Percentiles rank a stretch among this genome's conserved stretches.
Evolutionary conservation across 2,797 vertebrate genomes (phyloP).

Genomic region (Xenentodon cancila): DNA sequence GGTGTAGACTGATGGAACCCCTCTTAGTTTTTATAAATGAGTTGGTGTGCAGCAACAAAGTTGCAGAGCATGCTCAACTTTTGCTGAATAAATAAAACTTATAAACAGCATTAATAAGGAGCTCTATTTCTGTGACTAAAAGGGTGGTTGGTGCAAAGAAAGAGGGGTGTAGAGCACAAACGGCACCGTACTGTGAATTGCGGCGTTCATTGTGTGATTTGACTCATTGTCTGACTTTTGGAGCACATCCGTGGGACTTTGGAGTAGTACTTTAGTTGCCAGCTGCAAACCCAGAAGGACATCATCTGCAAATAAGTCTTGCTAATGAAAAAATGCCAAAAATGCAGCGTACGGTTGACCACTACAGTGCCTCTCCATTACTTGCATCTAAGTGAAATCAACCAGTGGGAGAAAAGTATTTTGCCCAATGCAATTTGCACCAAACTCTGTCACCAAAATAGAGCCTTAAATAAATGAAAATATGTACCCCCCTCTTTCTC

Average conservation of each 20-base stretch:
- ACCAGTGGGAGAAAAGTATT: neutral
- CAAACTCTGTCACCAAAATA: slow-evolving; percentile 3
- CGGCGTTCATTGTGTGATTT: too few relatives aligned
- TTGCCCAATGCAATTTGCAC: slow-evolving; percentile 7
- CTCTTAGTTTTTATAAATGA: slow-evolving; percentile 26
- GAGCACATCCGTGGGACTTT: neutral
- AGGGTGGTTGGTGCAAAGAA: slow-evolving; percentile 1
- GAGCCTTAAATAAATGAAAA: too few relatives aligned
- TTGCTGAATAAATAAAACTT: slow-evolving; percentile 49
- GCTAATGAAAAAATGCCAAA: too few relatives aligned
- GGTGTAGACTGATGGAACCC: slow-evolving; percentile 7
- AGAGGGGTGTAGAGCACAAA: neutral
- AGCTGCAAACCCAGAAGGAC: neutral
- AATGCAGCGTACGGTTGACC: too few relatives aligned
- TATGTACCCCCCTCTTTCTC: too few relatives aligned
- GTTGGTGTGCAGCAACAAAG: slow-evolving; percentile 32
- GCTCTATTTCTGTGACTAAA: slow-evolving; percentile 35
- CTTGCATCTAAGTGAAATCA: too few relatives aligned
- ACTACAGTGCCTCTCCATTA: too few relatives aligned
- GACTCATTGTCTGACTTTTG: too few relatives aligned
- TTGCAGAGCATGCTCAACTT: slow-evolving; percentile 59
- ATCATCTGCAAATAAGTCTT: neutral
- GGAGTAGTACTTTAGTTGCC: too few relatives aligned
- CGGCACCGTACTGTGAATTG: too few relatives aligned
- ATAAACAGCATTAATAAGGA: slow-evolving; percentile 17